Conservation (phyloP, 1,140 invertebrate species). For the Bradysia coprophila region DNA sequence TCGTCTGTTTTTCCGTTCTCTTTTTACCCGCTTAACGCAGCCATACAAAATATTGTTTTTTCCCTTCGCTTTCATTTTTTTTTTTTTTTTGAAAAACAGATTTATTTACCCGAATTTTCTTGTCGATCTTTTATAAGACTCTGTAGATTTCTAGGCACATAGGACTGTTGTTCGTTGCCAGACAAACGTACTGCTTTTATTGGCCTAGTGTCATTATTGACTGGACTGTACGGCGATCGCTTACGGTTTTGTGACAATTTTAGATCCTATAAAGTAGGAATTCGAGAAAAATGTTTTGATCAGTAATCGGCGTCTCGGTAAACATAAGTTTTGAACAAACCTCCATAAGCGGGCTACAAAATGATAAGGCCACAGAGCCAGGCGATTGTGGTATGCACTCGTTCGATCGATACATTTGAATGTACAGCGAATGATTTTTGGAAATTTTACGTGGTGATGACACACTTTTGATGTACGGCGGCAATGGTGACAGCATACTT, state of each 20-base stretch:
- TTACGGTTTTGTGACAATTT: not conserved
- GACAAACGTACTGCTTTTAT: no score
- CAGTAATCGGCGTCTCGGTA: not conserved
- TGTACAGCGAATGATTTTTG: slow-evolving; percentile 45
- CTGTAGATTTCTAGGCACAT: not conserved
- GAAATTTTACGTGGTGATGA: slow-evolving; percentile 34
- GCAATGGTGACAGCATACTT: slow-evolving; percentile 60
- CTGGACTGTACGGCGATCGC: not conserved
- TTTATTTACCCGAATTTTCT: not conserved
- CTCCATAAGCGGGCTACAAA: no score
- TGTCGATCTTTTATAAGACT: not conserved
- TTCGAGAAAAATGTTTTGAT: no score
- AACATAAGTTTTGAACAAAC: not conserved
- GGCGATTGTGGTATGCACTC: slow-evolving; percentile 18
- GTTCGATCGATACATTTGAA: slow-evolving; percentile 40
- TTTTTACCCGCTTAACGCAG: no score
- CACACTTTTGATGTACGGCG: slow-evolving; percentile 29
- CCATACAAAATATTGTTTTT: no score
- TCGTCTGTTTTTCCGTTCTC: no score
- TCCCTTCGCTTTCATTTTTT: no score
- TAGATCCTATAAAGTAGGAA: no score
- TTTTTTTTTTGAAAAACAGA: no score
- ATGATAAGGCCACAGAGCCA: slow-evolving; percentile 56
- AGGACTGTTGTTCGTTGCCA: not conserved
- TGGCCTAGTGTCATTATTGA: not conserved